Base-by-base conservation (phyloP, 2,888 invertebrate species). In the Diloba caeruleocephala region DNA sequence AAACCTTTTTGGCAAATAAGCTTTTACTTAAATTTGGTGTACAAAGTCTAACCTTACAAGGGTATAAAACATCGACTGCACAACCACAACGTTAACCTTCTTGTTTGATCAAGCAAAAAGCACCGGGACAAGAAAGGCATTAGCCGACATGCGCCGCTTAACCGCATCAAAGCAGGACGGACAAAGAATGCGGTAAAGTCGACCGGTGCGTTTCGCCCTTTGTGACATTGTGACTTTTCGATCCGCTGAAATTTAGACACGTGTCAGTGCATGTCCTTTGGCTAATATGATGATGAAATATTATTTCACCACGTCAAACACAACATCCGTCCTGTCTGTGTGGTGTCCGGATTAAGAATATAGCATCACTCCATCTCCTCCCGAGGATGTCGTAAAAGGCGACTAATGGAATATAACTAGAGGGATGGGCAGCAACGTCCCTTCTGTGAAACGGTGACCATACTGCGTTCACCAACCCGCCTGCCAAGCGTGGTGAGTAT, bases 141-240 rank as follows among this genome's bases (percentile, higher is more conserved):
- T 38, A 9, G 34, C n/a, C 15, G 39, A 31, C 59, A 36, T 48
- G 38, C 12, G n/a, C 34, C 17, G 13, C n/a, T 44, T 10, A 29
- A 51, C 55, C 60, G 23, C 60, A 43, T 45, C 56, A 60, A 64
- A 64, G 43, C n/a, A n/a, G n/a, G n/a, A 34, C 26, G 25, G 19
- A 23, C 23, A 32, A 1, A 42, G 28, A 17, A 32, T 8, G 13
- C 14, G 21, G 21, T 25, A 34, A 49, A 39, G 32, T 33, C 23
- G 25, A 17, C 31, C 21, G 12, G 13, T 29, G 26, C 33, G 17
- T 5, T 37, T 14, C 5, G 5, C 9, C 10, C n/a, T 5, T 4
- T 9, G 26, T 13, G 19, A 37, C 13, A 2, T 3, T 26, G 44
- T 58, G 41, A 45, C 34, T 59, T 42, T 19, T 57, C 28, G 28